Base-by-base conservation (phyloP, 2,888 invertebrate genomes). In the Periphyllus acericola region DNA sequence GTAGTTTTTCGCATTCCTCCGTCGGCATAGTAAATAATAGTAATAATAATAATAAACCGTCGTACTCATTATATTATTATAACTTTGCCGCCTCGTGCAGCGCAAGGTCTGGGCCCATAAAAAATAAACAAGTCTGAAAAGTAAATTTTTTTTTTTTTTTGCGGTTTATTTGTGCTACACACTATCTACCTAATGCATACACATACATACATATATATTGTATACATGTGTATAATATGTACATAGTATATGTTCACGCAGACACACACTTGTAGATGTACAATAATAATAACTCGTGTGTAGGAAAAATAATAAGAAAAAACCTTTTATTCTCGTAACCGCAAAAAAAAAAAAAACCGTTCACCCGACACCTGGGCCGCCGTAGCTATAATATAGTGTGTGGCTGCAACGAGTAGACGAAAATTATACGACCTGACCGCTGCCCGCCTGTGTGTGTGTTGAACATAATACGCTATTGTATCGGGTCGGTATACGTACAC, bases 351-450 rank as follows among this genome's bases (percentile, higher is more conserved):
- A 46, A 46, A 75, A 79, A 86, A n/a, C n/a, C 79, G 86, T 86
- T 86, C 72, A 14, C 25, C 86, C 86, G 86, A 86, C 86, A 86
- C 86, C 86, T 86, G 86, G 79, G 78, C 79, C 79, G 52, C 9
- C 40, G 46, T 46, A 11, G 46, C 46, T 40, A 40, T 40, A 40
- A n/a, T n/a, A n/a, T n/a, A n/a, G n/a, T n/a, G n/a, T 25, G 60
- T 40, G 32, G 72, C 74, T 66, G 17, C 25, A 55, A 17, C 3
- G 52, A 14, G 6, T 71, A 36, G 79, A 86, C 79, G 34, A 86
- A 86, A 86, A 86, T 86, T 79, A 86, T 86, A 86, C 71, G 79
- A 79, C 85, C 60, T 40, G 76, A 76, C 85, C 66, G 78, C 85
- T 78, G 85, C 84, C 66, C 32, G 29, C 8, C 3, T 29, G 76